Percentiles rank a stretch among this genome's conserved stretches.
Evolutionary conservation across 2,888 invertebrate genomes (phyloP).

Genomic region (Eurytoma californica): DNA sequence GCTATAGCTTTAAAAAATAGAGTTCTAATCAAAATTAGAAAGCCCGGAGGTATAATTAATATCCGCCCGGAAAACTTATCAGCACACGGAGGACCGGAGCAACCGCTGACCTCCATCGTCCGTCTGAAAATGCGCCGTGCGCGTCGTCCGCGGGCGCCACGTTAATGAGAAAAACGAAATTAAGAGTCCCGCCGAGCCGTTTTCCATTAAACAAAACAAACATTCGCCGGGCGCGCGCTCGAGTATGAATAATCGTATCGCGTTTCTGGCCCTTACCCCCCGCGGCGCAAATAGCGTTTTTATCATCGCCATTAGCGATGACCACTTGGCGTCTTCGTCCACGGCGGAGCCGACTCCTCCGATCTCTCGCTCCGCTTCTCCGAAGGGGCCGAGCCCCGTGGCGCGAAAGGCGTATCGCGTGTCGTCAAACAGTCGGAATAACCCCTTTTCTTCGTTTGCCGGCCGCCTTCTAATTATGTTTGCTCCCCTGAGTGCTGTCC

Average conservation of each 20-base stretch:
- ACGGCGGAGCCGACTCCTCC: not conserved
- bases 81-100: too few species aligned
- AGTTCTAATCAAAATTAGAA: too few species aligned
- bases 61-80: too few species aligned
- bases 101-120: too few species aligned
- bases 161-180: conserved; percentile 13
- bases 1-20: too few species aligned
- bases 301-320: conserved; percentile 70
- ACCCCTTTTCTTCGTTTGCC: conserved; percentile 60
- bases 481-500: conserved; percentile 69
- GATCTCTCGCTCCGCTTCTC: conserved; percentile 34
- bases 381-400: conserved; percentile 11
- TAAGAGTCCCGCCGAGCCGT: conserved; percentile 1
- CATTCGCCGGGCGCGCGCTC: conserved; percentile 14
- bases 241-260: conserved; percentile 53
- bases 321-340: conserved; percentile 63
- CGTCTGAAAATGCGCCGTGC: not conserved
- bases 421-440: conserved; percentile 71
- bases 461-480: conserved; percentile 72
- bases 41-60: not conserved
- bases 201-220: conserved; percentile 28
- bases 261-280: conserved; percentile 34
- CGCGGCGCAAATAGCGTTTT: conserved; percentile 66
- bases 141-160: too few species aligned
- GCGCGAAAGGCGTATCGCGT: conserved; percentile 69